Conservation (phyloP, 1,140 invertebrate species). For the Bombyx mori region ASM3026992v2 NC_085130.1:10003001-10003500, state of each 20-base stretch:
- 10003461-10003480: no score
- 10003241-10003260: slow-evolving; percentile 3
- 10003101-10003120: slow-evolving; percentile 3
- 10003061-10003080: neutral
- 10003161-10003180: slow-evolving; percentile 31
- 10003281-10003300: slow-evolving; percentile 30
- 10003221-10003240: slow-evolving; percentile 7
- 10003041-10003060: no score
- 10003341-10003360: no score
- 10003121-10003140: slow-evolving; percentile 11
- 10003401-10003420: no score
- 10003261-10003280: slow-evolving; percentile 22
- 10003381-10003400: no score
- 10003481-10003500: no score
- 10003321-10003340: no score
- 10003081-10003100: neutral
- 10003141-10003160: slow-evolving; percentile 36
- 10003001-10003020: no score
- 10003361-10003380: no score
- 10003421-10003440: no score
- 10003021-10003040: no score
- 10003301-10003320: neutral
- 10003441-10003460: no score
- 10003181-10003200: slow-evolving; percentile 16
- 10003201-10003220: slow-evolving; percentile 9